A percentile compares a stretch with the other conserved stretches of the same genome.
Conservation (phyloP, 2,888 invertebrate genomes). For the Melanostoma mellinum region DNA sequence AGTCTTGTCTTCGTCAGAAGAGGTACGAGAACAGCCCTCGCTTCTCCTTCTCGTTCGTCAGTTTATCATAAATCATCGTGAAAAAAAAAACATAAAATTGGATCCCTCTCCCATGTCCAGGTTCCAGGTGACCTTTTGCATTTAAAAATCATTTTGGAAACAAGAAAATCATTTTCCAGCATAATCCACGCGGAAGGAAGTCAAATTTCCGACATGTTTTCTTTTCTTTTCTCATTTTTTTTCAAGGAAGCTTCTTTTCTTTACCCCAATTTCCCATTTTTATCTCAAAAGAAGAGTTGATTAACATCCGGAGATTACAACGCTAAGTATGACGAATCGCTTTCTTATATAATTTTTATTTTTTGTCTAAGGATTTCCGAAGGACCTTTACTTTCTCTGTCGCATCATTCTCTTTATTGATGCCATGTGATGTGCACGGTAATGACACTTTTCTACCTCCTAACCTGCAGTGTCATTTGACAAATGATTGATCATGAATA, state of each 20-base stretch:
- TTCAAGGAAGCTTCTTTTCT: constrained; percentile 11
- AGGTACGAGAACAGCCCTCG: neutral
- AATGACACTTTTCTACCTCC: constrained; percentile 36
- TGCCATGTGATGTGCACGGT: constrained; percentile 10
- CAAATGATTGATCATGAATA: constrained; percentile 58
- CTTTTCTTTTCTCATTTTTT: neutral
- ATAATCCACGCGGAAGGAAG: constrained; percentile 54
- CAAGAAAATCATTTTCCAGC: constrained; percentile 36
- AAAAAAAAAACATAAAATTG: constrained; percentile 1
- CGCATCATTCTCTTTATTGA: constrained; percentile 16
- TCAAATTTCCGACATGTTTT: constrained; percentile 60
- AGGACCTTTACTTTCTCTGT: constrained; percentile 26
- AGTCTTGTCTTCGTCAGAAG: too few species aligned
- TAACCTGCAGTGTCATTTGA: constrained; percentile 51
- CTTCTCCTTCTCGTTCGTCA: neutral
- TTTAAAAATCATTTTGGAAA: constrained; percentile 24
- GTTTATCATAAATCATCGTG: constrained; percentile 22
- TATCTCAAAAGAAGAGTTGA: constrained; percentile 63
- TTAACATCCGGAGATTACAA: constrained; percentile 70
- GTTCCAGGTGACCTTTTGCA: constrained; percentile 30
- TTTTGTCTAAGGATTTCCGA: constrained; percentile 37
- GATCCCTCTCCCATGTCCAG: neutral
- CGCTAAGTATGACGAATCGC: constrained; percentile 67
- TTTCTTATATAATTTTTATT: neutral
- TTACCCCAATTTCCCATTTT: constrained; percentile 54